Base-by-base conservation (phyloP, 2,888 invertebrate genomes). In the Sphinx pinastri region DNA sequence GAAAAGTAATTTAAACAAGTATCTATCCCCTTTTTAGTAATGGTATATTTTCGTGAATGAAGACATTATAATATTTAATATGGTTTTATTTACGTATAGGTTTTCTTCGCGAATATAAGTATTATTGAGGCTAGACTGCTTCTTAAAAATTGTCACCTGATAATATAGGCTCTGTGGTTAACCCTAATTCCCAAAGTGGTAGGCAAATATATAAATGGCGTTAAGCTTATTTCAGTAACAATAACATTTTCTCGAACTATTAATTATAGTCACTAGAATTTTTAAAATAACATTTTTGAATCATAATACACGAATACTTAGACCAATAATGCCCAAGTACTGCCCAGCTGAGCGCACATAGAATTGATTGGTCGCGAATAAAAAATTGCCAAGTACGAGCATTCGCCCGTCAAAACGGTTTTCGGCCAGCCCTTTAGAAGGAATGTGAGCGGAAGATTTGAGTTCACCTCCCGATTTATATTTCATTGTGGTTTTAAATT, bases 391-490 rank as follows among this genome's bases (percentile, higher is more conserved):
- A 49, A 63, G 63, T 49, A 16, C 19, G 63, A 47, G 63, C 63
- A 63, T 63, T 63, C 63, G 63, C 16, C 63, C 63, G 63, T 49
- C 63, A 63, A 63, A 63, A 63, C 19, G 49, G 63, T 63, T 63
- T 63, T 63, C 49, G 63, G 19, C 19, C 25, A 7, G 19, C 19
- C 19, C 63, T 63, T 63, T 63, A 63, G 63, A 19, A 63, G 49
- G 19, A 47, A 63, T 63, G 49, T 63, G 49, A 49, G 19, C 63
- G 63, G 63, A 63, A 63, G 47, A 25, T 63, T 63, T 63, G 47
- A 49, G 45, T 14, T 49, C 63, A 63, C 49, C 19, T 63, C 19
- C 63, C 63, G 13, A 25, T 57, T 57, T 57, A 19, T 25, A 16
- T 63, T 63, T 63, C 19, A 63, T 49, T 63, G 13, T 49, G 19